These are phyloP conservation scores for Nothocercus nigrocapillus DNA, from an alignment of 2,113 vertebrate species.

Conservation along the genomic window DNA sequence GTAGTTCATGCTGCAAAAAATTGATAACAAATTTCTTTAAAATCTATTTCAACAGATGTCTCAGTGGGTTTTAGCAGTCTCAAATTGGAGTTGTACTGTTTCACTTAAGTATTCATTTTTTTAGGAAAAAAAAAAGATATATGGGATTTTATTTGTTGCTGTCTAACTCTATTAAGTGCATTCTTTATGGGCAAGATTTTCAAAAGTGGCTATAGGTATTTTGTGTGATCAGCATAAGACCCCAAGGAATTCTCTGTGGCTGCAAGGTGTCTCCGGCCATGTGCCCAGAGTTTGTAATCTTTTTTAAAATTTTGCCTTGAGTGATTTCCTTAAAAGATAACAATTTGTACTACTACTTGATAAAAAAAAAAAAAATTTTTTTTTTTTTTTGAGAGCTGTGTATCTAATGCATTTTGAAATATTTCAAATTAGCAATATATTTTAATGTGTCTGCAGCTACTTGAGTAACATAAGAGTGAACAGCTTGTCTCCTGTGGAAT, in stretches of 20 bases:
- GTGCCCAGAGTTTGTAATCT: neutral
- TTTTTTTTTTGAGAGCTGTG: neutral
- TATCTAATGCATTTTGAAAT: slow-evolving; percentile 42
- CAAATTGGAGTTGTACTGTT: neutral
- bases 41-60: neutral
- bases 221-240: neutral
- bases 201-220: neutral
- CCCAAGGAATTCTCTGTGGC: neutral
- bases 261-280: neutral
- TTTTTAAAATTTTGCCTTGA: neutral
- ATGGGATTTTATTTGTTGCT: neutral
- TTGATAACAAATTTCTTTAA: neutral
- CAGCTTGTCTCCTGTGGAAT: slow-evolving; percentile 30
- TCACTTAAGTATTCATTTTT: neutral
- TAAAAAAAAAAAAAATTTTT: neutral
- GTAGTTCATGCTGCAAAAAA: neutral
- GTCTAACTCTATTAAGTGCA: neutral
- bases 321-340: neutral
- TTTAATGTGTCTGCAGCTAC: slow-evolving; percentile 37
- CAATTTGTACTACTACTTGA: neutral
- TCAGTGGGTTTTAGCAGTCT: neutral
- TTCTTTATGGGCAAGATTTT: neutral
- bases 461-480: slow-evolving; percentile 44
- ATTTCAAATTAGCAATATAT: slow-evolving; percentile 21
- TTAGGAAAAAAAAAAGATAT: neutral